Evolutionary conservation across 1,140 invertebrate species (phyloP), one percentile per base, ranked within the genome.

Genomic region (Agrypnia vestita): DNA sequence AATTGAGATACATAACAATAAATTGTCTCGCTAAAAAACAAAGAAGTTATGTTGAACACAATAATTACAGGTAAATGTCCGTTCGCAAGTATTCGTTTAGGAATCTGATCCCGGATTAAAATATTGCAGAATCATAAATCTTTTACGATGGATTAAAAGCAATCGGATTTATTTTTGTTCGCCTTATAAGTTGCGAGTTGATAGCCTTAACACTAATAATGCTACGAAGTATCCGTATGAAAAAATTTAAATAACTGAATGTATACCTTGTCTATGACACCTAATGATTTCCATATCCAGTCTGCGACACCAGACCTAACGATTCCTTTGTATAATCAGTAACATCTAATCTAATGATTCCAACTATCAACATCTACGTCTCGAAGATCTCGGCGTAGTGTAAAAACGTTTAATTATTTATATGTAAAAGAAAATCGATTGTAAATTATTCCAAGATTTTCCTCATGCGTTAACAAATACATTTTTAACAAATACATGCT

Each of bases 61-160:
- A 47, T 17, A 71, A 71, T 71, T 71, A 49, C 67, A n/a, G 19
- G 13, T 64, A 43, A 64, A 13, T 64, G 61, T 64, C 0, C 25
- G 35, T 35, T 64, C 35, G 61, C 13, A 9, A 10, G 61, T 35
- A 64, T 25, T 64, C 35, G n/a, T 19, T 13, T 35, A 64, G 61
- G 61, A 64, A 64, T 64, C 35, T n/a, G 61, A 64, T 11, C 13
- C 61, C 61, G 61, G 61, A 64, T 64, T 43, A 43, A 64, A 64
- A 59, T 59, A 19, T 19, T 3, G 21, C 21, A 21, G 21, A 59
- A 59, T 59, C 55, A 21, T 59, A 59, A 59, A 21, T 59, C 55
- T 59, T 15, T 59, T 59, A 59, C 55, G 55, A 59, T 59, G 55
- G 55, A 59, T 21, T 59, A 11, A 59, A 35, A 21, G 15, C 55